These are phyloP conservation scores for Heliconius himera DNA, from an alignment of 1,140 invertebrate genomes.

Conservation along the genomic window DNA sequence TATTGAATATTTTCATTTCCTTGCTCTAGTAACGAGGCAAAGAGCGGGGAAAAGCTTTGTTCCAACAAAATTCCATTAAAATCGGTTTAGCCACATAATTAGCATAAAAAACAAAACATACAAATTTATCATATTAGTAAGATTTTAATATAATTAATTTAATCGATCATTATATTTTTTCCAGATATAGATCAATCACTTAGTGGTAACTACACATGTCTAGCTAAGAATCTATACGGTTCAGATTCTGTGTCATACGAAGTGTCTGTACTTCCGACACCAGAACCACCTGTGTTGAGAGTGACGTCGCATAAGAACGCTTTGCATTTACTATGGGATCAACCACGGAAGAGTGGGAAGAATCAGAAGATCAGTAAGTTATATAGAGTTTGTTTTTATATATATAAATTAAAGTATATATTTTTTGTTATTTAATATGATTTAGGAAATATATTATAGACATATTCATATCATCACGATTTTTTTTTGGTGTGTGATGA, in stretches of 20 bases:
- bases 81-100: too few relatives aligned
- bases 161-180: slow-evolving; percentile 21
- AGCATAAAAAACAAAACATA: too few relatives aligned
- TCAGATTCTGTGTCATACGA: slow-evolving; percentile 90
- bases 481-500: too few relatives aligned
- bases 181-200: slow-evolving; percentile 83
- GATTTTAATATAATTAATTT: too few relatives aligned
- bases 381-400: background rate
- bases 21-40: too few relatives aligned
- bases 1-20: too few relatives aligned
- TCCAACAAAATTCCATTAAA: too few relatives aligned
- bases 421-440: too few relatives aligned
- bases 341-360: slow-evolving; percentile 64
- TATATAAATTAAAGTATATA: background rate
- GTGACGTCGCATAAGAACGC: slow-evolving; percentile 85
- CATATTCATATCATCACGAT: too few relatives aligned
- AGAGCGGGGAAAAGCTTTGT: too few relatives aligned
- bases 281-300: slow-evolving; percentile 84
- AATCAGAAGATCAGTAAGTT: slow-evolving; percentile 69
- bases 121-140: too few relatives aligned
- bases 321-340: slow-evolving; percentile 84
- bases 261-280: slow-evolving; percentile 89
- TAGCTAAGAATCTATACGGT: slow-evolving; percentile 91
- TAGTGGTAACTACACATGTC: slow-evolving; percentile 93
- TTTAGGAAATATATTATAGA: too few relatives aligned